A percentile compares a stretch with the other conserved stretches of the same genome.
These are phyloP conservation scores for Dunckerocampus dactyliophorus DNA, from an alignment of 2,113 vertebrate genomes.

Conservation along the genomic window DNA sequence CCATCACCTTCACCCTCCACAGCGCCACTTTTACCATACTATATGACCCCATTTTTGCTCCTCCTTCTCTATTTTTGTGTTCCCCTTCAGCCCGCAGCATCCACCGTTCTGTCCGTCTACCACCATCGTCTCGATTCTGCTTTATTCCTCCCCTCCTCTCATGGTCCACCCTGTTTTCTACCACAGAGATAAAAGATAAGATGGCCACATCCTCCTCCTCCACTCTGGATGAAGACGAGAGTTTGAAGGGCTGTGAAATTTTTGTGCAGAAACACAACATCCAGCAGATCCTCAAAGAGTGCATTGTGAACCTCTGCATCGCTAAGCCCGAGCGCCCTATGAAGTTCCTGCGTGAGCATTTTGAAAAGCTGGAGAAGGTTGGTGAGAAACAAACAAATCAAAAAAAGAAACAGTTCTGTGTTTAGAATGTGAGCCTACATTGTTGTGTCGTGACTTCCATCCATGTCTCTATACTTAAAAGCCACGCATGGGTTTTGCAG, in stretches of 20 bases:
- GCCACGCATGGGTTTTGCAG: too few relatives aligned
- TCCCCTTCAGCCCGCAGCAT: background rate
- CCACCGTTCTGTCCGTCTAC: background rate
- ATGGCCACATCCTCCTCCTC: conserved; percentile 85
- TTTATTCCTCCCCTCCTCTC: conserved; percentile 45
- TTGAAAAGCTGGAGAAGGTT: conserved; percentile 97
- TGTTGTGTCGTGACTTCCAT: background rate
- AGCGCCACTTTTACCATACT: background rate
- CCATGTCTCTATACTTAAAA: conserved; percentile 1
- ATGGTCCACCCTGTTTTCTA: conserved; percentile 52
- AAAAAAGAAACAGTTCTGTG: conserved; percentile 5
- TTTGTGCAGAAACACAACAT: conserved; percentile 94
- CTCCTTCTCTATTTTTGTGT: conserved; percentile 17
- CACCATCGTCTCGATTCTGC: conserved; percentile 12
- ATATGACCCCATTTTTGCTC: conserved; percentile 11
- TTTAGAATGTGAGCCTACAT: background rate
- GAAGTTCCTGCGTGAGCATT: conserved; percentile 94
- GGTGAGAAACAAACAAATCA: conserved; percentile 53
- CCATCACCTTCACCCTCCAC: background rate
- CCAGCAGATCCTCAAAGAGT: conserved; percentile 94
- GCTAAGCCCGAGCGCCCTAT: conserved; percentile 91
- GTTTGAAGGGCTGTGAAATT: conserved; percentile 89
- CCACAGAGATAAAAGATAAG: conserved; percentile 72
- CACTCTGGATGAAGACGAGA: conserved; percentile 88
- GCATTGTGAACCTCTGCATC: conserved; percentile 93